Percentiles rank a stretch among this genome's conserved stretches.
Conservation (phyloP, 1,140 invertebrate genomes). For the Lasioglossum baleicum region DNA sequence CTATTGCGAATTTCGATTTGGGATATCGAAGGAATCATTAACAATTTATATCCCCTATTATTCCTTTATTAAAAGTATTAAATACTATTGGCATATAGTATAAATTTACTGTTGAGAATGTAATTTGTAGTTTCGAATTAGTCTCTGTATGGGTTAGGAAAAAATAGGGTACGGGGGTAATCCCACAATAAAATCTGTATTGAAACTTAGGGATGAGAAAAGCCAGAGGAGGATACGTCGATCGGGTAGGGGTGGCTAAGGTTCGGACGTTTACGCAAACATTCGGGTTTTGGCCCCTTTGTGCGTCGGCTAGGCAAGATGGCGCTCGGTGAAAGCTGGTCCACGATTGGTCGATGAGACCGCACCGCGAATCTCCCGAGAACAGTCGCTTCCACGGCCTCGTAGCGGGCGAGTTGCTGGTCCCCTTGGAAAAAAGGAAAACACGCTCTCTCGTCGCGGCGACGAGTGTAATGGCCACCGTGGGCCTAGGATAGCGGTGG, state of each 20-base stretch:
- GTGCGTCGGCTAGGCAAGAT: slow-evolving; percentile 62
- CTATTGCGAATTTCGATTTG: background rate
- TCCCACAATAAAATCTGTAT: slow-evolving; percentile 58
- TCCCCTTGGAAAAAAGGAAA: slow-evolving; percentile 54
- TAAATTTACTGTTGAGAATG: background rate
- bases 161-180: slow-evolving; percentile 32
- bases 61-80: background rate
- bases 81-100: background rate
- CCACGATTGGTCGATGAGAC: slow-evolving; percentile 64
- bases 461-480: slow-evolving; percentile 59
- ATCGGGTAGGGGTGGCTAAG: slow-evolving; percentile 44
- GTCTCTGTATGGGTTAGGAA: background rate
- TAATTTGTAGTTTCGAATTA: slow-evolving; percentile 8
- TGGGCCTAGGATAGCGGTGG: slow-evolving; percentile 37
- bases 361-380: slow-evolving; percentile 64
- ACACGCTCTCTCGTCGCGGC: slow-evolving; percentile 55
- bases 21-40: background rate
- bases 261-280: slow-evolving; percentile 54
- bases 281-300: slow-evolving; percentile 57
- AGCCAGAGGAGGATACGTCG: slow-evolving; percentile 54
- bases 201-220: slow-evolving; percentile 59
- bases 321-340: slow-evolving; percentile 57
- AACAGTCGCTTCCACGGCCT: slow-evolving; percentile 59
- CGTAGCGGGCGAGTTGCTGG: slow-evolving; percentile 56
- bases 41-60: background rate